Base-by-base conservation (phyloP, 2,888 invertebrate species). In the Coenonympha glycerion region DNA sequence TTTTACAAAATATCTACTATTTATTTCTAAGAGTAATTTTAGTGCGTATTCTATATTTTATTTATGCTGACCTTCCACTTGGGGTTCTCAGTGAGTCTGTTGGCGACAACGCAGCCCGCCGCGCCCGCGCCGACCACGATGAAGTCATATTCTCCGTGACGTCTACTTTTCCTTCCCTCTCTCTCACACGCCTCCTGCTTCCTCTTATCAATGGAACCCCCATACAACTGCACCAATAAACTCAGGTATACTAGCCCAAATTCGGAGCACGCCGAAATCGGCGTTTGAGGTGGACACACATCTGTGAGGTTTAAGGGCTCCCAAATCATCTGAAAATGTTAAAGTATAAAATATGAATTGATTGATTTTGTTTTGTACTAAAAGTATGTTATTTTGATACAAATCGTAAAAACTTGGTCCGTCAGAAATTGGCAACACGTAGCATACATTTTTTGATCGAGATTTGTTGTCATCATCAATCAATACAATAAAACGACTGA, bases 101-200 rank as follows among this genome's bases (percentile, higher is more conserved):
- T 80, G 0, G 79, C 73, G 0, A 80, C 68, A 0, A 82, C 75
- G 31, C 79, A 77, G 0, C 82, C 82, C 0, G 82, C 76, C 0
- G 80, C 22, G 0, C 82, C 82, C 0, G 80, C 82, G 0, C 81
- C 82, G 0, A 82, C 77, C 0, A 82, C 69, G 2, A 82, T 73
- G 24, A 82, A 82, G 34, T 82, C 81, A 44, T 71, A 81, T 21
- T 69, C 69, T 18, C 15, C 11, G 16, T 8, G 6, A 24, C 26
- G 4, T 21, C 34, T 13, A 26, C 13, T n/a, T 34, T 28, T 9
- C 16, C 3, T 1, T n/a, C 28, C 16, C 15, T 24, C 16, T n/a
- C n/a, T 16, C 6, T 9, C 15, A 13, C 21, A 37, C 6, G 18
- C 6, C 3, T 44, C 40, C 37, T 65, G 62, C 8, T 50, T 53